Percentiles rank a stretch among this genome's conserved stretches.
Conservation (phyloP, 1,140 invertebrate species). For the Mylabris phalerata region DNA sequence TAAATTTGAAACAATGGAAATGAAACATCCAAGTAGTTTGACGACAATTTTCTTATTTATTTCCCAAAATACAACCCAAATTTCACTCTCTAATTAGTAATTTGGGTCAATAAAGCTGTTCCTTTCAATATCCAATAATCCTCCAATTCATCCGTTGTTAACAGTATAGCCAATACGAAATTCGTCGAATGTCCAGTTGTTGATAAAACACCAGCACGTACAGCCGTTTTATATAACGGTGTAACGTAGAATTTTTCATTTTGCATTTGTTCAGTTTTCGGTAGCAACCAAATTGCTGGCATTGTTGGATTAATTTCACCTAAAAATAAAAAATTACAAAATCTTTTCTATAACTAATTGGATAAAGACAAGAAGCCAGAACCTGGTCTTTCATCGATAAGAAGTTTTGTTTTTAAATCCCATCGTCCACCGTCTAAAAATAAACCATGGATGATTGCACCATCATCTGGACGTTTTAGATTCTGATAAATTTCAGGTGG, state of each 20-base stretch:
- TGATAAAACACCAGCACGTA: constrained; percentile 72
- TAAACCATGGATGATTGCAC: constrained; percentile 76
- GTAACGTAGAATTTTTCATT: constrained; percentile 62
- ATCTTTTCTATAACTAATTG: not conserved
- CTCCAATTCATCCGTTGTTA: constrained; percentile 54
- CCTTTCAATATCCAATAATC: constrained; percentile 83
- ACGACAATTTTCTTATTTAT: too few relatives aligned
- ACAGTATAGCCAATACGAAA: constrained; percentile 72
- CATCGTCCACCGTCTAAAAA: constrained; percentile 82
- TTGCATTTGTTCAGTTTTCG: constrained; percentile 52
- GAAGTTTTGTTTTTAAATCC: constrained; percentile 55
- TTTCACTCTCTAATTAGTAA: constrained; percentile 50
- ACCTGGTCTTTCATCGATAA: constrained; percentile 69
- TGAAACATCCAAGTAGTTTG: too few relatives aligned
- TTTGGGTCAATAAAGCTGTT: constrained; percentile 73
- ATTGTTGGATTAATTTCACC: constrained; percentile 71
- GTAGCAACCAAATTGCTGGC: constrained; percentile 68
- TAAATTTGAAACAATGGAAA: too few relatives aligned
- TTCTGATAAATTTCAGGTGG: constrained; percentile 43
- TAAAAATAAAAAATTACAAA: constrained; percentile 26
- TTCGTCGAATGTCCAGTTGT: constrained; percentile 87
- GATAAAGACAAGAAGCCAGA: not conserved
- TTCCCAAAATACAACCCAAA: too few relatives aligned
- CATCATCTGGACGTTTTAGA: constrained; percentile 56
- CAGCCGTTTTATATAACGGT: constrained; percentile 81